Percentiles rank a stretch among this genome's conserved stretches.
Conservation (phyloP, 2,888 invertebrate genomes). For the Calephelis perditalis region DNA sequence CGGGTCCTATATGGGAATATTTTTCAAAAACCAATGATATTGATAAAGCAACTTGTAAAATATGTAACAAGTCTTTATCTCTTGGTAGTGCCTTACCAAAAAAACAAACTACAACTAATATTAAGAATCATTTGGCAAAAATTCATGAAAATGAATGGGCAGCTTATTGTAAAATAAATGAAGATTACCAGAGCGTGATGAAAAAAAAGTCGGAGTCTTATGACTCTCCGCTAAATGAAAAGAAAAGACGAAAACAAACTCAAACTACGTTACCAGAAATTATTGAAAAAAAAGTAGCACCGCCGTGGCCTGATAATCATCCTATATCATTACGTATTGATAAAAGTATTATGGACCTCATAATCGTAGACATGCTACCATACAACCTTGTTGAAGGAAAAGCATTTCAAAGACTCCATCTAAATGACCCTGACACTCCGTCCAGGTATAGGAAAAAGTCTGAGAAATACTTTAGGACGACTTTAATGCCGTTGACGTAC, state of each 20-base stretch:
- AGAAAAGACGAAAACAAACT: background rate
- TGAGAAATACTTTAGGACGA: background rate
- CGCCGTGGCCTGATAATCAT: slow-evolving; percentile 10
- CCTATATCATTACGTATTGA: slow-evolving; percentile 12
- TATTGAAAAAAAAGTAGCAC: slow-evolving; percentile 11
- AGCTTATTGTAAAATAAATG: slow-evolving; percentile 13
- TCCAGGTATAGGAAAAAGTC: slow-evolving; percentile 3
- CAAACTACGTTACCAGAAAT: slow-evolving; percentile 13
- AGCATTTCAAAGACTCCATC: slow-evolving; percentile 2
- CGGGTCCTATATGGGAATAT: slow-evolving; percentile 9
- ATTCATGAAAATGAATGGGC: background rate
- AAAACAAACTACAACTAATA: background rate
- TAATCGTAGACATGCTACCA: slow-evolving; percentile 1
- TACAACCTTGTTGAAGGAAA: background rate
- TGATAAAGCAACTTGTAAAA: slow-evolving; percentile 12
- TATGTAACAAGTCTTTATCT: slow-evolving; percentile 8
- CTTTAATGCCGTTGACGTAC: no score
- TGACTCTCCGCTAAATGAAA: background rate
- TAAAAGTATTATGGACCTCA: slow-evolving; percentile 4
- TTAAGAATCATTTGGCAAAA: no score
- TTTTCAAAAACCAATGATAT: slow-evolving; percentile 11
- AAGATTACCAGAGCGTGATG: slow-evolving; percentile 8
- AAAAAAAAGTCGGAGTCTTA: slow-evolving; percentile 5
- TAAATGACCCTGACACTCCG: slow-evolving; percentile 2
- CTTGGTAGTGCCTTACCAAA: background rate